These are phyloP conservation scores for Cercocebus atys DNA, from an alignment of 2,113 vertebrate genomes.

Conservation along the genomic window DNA sequence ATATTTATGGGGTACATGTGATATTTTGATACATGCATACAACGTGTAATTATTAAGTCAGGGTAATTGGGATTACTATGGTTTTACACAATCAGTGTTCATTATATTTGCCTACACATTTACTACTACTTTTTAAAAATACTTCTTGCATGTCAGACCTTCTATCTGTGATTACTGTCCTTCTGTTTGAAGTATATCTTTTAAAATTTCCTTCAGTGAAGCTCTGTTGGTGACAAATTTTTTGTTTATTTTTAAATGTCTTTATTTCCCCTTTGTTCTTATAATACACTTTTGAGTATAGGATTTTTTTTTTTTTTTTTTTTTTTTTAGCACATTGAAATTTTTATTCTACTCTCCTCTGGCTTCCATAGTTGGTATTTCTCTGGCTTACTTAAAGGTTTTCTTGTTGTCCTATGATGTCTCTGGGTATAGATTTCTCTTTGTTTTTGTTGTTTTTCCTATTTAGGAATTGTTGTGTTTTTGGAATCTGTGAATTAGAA, in stretches of 20 bases:
- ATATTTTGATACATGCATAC: neutral
- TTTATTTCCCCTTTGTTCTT: neutral
- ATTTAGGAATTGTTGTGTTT: neutral
- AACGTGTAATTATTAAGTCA: neutral
- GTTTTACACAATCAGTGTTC: neutral
- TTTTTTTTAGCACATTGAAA: neutral
- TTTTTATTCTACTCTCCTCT: neutral
- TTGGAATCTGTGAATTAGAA: neutral
- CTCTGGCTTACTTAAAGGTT: neutral
- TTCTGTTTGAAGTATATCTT: conserved; percentile 3
- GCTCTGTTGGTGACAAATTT: conserved; percentile 13
- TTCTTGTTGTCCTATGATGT: neutral
- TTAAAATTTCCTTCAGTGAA: conserved; percentile 12
- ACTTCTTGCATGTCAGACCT: neutral
- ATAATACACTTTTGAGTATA: neutral
- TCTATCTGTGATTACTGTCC: conserved; percentile 24
- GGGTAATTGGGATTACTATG: neutral
- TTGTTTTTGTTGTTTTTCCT: neutral
- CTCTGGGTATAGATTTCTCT: neutral
- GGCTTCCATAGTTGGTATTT: neutral
- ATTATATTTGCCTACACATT: conserved; percentile 5
- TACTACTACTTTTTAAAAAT: neutral
- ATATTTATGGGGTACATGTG: neutral
- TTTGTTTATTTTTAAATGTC: conserved; percentile 18
- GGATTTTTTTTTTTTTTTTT: neutral